A percentile compares a stretch with the other conserved stretches of the same genome.
These are phyloP conservation scores for Julus scandinavius DNA, from an alignment of 2,888 invertebrate species.

Conservation along the genomic window DNA sequence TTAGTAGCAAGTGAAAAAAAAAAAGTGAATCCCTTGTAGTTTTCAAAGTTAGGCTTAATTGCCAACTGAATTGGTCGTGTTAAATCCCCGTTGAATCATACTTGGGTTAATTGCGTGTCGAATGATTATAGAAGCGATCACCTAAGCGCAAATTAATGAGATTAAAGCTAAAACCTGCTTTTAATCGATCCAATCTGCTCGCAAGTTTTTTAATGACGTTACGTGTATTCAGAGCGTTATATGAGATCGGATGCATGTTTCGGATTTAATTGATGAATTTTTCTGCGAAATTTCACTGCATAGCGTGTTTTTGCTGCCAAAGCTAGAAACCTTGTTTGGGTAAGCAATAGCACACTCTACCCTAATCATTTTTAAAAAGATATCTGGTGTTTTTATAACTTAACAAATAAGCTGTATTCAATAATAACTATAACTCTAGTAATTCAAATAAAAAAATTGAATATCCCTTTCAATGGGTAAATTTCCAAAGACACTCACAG, in stretches of 20 bases:
- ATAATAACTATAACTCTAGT: too few relatives aligned
- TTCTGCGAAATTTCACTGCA: neutral
- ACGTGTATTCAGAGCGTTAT: slow-evolving; percentile 10
- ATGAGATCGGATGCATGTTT: neutral
- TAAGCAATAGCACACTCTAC: neutral
- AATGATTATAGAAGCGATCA: slow-evolving; percentile 47
- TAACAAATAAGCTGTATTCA: too few relatives aligned
- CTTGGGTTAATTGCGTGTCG: slow-evolving; percentile 49
- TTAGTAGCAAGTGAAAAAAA: neutral
- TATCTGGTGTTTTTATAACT: too few relatives aligned
- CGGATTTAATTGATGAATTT: slow-evolving; percentile 23
- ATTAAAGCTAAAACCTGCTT: slow-evolving; percentile 45
- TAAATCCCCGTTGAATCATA: slow-evolving; percentile 48
- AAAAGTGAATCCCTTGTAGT: neutral
- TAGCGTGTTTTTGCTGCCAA: neutral
- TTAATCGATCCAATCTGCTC: slow-evolving; percentile 50
- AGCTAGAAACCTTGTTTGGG: neutral
- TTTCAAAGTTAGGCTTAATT: slow-evolving; percentile 16
- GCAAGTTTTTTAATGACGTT: slow-evolving; percentile 33
- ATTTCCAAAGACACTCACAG: too few relatives aligned
- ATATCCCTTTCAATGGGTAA: too few relatives aligned
- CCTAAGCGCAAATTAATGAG: slow-evolving; percentile 50
- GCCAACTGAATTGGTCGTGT: slow-evolving; percentile 30
- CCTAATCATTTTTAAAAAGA: too few relatives aligned
- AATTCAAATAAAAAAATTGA: too few relatives aligned